These are phyloP conservation scores for Melanocharis versteri DNA, from an alignment of 2,113 vertebrate species.

Conservation along the genomic window DNA sequence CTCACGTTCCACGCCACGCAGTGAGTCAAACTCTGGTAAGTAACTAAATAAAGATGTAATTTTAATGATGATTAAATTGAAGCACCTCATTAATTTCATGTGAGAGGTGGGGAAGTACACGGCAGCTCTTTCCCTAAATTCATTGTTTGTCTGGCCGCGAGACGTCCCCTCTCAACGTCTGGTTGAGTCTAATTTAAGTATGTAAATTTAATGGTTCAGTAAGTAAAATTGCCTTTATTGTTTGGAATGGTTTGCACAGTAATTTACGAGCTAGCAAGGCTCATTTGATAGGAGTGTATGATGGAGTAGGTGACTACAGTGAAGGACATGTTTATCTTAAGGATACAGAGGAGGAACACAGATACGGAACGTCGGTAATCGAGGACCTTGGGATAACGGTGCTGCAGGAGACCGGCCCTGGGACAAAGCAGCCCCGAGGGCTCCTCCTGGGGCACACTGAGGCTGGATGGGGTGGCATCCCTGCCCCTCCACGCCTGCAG, in stretches of 20 bases:
- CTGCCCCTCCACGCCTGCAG: accelerated
- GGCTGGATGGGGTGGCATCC: background rate
- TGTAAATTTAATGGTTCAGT: constrained; percentile 77
- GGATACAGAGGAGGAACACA: background rate
- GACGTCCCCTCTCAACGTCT: constrained; percentile 57
- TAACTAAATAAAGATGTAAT: constrained; percentile 70
- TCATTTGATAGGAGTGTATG: constrained; percentile 55
- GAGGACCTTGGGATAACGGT: background rate
- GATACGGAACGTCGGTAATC: background rate
- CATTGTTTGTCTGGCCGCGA: constrained; percentile 66
- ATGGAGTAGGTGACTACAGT: constrained; percentile 50
- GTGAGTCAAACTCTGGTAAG: constrained; percentile 66
- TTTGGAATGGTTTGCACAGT: constrained; percentile 71
- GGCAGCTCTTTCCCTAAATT: constrained; percentile 57
- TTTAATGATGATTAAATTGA: constrained; percentile 69
- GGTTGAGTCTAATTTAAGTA: constrained; percentile 75
- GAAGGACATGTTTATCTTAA: constrained; percentile 49
- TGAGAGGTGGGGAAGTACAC: constrained; percentile 66
- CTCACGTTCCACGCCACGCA: background rate
- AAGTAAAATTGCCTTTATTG: constrained; percentile 76
- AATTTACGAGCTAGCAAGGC: constrained; percentile 70
- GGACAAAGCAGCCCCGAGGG: background rate
- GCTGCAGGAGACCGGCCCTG: accelerated
- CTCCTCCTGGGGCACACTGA: accelerated
- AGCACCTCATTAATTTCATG: constrained; percentile 77